Conservation (phyloP, 1,140 invertebrate species). For the Drosophila biarmipes region DNA sequence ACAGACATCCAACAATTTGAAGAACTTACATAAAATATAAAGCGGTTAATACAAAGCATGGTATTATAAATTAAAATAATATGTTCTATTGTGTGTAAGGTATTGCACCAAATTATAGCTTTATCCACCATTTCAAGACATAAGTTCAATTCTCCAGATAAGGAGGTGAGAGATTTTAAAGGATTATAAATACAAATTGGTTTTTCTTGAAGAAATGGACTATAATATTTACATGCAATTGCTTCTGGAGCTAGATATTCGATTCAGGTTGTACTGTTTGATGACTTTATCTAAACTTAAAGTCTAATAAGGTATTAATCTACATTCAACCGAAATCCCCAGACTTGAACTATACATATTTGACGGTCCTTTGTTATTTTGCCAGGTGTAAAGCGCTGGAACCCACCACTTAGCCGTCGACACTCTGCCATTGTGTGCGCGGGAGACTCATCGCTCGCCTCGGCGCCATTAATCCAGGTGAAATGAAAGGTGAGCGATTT, state of each 20-base stretch:
- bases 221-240: no score
- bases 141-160: no score
- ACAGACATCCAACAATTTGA: not conserved
- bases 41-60: no score
- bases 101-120: no score
- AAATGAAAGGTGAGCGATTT: constrained; percentile 82
- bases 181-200: no score
- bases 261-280: not conserved
- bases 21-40: no score
- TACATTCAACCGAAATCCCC: not conserved
- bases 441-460: constrained; percentile 46
- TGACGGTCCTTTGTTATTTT: not conserved
- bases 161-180: no score
- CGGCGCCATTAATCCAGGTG: constrained; percentile 77
- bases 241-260: no score
- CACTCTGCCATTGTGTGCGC: constrained; percentile 53
- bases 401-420: constrained; percentile 37
- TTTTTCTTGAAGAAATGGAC: no score
- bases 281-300: not conserved
- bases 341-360: not conserved
- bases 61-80: no score
- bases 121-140: not conserved
- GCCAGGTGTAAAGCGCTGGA: constrained; percentile 15
- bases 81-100: no score
- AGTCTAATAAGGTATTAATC: not conserved